These are phyloP conservation scores for Lordiphosa mommai DNA, from an alignment of 1,140 invertebrate genomes.

Conservation along the genomic window DNA sequence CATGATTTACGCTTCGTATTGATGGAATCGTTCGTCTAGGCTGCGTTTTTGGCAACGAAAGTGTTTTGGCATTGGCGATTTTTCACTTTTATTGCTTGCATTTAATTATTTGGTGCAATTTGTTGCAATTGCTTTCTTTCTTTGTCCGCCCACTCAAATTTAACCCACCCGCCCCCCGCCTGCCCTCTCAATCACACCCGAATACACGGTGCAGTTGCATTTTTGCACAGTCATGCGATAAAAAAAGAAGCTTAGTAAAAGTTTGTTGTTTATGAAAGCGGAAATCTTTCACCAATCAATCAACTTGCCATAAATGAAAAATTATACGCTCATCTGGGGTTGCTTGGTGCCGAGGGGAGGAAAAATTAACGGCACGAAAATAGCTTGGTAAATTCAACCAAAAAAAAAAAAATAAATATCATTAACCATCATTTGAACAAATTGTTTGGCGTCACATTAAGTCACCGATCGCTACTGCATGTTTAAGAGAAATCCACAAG, in stretches of 20 bases:
- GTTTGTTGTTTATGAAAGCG: slow-evolving; percentile 68
- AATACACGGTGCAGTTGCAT: slow-evolving; percentile 8
- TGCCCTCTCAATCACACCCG: background rate
- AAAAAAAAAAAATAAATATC: background rate
- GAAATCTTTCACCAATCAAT: slow-evolving; percentile 73
- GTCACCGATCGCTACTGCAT: too few species aligned
- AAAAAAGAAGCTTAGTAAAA: slow-evolving; percentile 46
- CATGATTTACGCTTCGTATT: slow-evolving; percentile 35
- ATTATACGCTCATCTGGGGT: slow-evolving; percentile 37
- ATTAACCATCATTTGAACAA: background rate
- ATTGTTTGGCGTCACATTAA: too few species aligned
- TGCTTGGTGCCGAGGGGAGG: too few species aligned
- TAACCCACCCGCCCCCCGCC: background rate
- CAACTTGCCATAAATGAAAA: slow-evolving; percentile 42
- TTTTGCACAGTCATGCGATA: slow-evolving; percentile 38
- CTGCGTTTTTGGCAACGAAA: slow-evolving; percentile 57
- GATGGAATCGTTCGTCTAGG: too few species aligned
- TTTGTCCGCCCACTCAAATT: background rate
- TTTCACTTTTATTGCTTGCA: slow-evolving; percentile 53
- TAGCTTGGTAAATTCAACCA: slow-evolving; percentile 10
- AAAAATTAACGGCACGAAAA: too few species aligned
- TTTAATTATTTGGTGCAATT: slow-evolving; percentile 47
- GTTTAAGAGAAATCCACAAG: too few species aligned
- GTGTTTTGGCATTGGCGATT: slow-evolving; percentile 35
- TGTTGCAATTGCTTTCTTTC: slow-evolving; percentile 52